Evolutionary conservation across 2,888 invertebrate genomes (phyloP), one percentile per base, ranked within the genome.

Genomic region (Agriopis aurantiaria): DNA sequence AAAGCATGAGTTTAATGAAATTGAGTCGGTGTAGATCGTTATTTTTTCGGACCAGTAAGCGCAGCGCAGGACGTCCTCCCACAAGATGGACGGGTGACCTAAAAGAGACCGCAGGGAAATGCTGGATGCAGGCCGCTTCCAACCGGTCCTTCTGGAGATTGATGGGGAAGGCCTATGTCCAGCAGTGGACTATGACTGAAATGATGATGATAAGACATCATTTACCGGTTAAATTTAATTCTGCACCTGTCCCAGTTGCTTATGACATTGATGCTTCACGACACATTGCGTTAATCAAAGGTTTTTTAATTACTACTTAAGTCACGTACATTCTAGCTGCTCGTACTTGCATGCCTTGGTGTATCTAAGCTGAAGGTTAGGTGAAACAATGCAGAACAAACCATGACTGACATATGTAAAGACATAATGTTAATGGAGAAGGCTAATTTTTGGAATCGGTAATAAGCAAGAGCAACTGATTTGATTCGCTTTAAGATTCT

Each of bases 221-320:
- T 14, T 17, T 46, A 23, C 46, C 46, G 12, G 61, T 59, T 8
- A 45, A 69, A 67, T 68, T 33, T 45, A 69, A 72, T 72, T 68
- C 52, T 72, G 49, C 65, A 66, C 69, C 66, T 69, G 69, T 65
- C 52, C 68, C 52, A 72, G 43, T 71, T 69, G 48, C 60, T 46
- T 68, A 68, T 68, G 66, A 74, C 73, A 74, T 71, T 75, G 71
- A 71, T 43, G 69, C 64, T 68, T 61, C 58, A 33, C 51, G 14
- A 40, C 51, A 33, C 61, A 65, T 75, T 71, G 75, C 59, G 58
- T 68, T 62, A 66, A 63, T 51, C 48, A 55, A 71, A 55, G 65
- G 41, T 64, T 71, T 63, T 66, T 65, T 53, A 69, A 70, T 75
- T 71, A 69, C 68, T 68, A 69, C 61, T 59, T 63, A 61, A 73